Percentiles rank a stretch among this genome's conserved stretches.
phyloP scores from a whole-genome alignment of 37 sponge, comb jelly and placozoan genomes.

The Amphimedon queenslandica region DNA sequence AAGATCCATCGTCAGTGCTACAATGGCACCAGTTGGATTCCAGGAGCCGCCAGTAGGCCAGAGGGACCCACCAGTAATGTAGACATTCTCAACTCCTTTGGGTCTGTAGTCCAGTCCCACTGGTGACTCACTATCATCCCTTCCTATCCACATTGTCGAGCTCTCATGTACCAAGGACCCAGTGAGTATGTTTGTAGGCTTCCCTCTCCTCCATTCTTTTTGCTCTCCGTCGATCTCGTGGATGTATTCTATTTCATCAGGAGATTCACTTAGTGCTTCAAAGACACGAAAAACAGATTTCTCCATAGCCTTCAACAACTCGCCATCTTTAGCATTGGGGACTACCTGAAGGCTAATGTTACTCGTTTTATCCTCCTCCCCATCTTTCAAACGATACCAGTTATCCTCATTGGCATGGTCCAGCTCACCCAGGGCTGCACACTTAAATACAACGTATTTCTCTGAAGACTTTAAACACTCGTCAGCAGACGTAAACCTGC shows the following conservation, averaged over 20 bases:
- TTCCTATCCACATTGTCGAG: slow-evolving; percentile 64
- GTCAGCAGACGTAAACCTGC: slow-evolving; percentile 11
- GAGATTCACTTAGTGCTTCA: background rate
- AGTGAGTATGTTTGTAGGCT: slow-evolving; percentile 12
- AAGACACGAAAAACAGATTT: slow-evolving; percentile 14
- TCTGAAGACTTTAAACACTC: slow-evolving; percentile 3
- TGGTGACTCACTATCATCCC: slow-evolving; percentile 18
- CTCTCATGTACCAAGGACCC: slow-evolving; percentile 40
- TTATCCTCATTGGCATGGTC: slow-evolving; percentile 33
- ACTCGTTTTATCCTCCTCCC: slow-evolving; percentile 26
- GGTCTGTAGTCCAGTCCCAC: slow-evolving; percentile 36
- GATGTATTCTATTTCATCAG: slow-evolving; percentile 20
- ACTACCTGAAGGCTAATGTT: slow-evolving; percentile 29
- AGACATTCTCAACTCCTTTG: slow-evolving; percentile 47
- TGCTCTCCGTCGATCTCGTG: background rate
- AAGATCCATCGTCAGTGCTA: slow-evolving; percentile 35
- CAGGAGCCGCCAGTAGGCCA: slow-evolving; percentile 52
- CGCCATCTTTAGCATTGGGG: slow-evolving; percentile 31
- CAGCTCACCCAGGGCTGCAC: slow-evolving; percentile 38
- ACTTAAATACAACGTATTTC: slow-evolving; percentile 19
- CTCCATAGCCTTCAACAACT: slow-evolving; percentile 38
- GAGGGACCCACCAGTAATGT: slow-evolving; percentile 46
- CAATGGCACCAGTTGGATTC: slow-evolving; percentile 46
- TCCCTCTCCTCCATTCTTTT: background rate
- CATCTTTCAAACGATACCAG: slow-evolving; percentile 29